phyloP scores from a whole-genome alignment of 2,888 invertebrate species.

The Clepsis dumicolana region DNA sequence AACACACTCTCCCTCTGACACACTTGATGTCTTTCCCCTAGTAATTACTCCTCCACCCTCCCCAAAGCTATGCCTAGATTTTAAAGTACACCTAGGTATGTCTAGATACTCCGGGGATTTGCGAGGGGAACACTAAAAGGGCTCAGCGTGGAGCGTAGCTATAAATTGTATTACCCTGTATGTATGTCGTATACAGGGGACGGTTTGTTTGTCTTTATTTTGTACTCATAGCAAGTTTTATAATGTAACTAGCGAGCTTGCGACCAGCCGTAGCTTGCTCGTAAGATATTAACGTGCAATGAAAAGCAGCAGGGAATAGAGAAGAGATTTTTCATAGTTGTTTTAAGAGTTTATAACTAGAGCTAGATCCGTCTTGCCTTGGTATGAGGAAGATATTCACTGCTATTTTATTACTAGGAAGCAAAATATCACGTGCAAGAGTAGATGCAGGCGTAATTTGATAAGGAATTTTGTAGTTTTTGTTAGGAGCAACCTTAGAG shows the following conservation, averaged over 20 bases:
- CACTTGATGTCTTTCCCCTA: conserved; percentile 81
- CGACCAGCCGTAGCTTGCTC: conserved; percentile 26
- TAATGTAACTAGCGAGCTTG: conserved; percentile 40
- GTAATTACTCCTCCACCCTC: conserved; percentile 75
- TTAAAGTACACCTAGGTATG: conserved; percentile 77
- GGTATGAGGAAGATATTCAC: too few species aligned
- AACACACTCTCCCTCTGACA: conserved; percentile 83
- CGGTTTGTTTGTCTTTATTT: conserved; percentile 63
- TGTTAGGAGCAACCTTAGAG: too few species aligned
- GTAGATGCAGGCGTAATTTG: too few species aligned
- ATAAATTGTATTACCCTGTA: conserved; percentile 48
- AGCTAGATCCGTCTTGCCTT: not conserved
- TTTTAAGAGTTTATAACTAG: not conserved
- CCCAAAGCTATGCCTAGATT: conserved; percentile 60
- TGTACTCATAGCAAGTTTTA: conserved; percentile 51
- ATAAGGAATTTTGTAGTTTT: too few species aligned
- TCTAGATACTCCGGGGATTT: conserved; percentile 73
- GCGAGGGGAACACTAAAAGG: conserved; percentile 82
- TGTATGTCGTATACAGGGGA: conserved; percentile 45
- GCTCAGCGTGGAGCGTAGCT: conserved; percentile 67
- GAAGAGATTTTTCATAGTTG: conserved; percentile 1
- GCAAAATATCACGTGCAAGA: too few species aligned
- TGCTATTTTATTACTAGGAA: too few species aligned
- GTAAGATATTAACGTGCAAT: conserved; percentile 26
- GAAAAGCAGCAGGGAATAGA: not conserved